These are phyloP conservation scores for Silurus asotus DNA, from an alignment of 2,113 vertebrate species.

Conservation along the genomic window DNA sequence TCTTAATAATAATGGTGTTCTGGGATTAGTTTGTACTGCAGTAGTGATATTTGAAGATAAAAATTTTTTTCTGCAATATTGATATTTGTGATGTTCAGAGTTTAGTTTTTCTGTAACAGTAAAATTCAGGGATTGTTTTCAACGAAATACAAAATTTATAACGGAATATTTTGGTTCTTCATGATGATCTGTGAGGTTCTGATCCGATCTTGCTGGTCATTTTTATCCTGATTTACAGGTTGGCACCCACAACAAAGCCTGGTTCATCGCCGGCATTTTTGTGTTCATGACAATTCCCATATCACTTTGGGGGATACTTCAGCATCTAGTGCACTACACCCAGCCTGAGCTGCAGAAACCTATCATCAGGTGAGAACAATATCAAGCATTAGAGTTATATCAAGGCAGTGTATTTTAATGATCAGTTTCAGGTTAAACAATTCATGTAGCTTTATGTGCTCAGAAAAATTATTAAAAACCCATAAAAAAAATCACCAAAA, in stretches of 20 bases:
- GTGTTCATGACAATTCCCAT: constrained; percentile 95
- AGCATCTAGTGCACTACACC: constrained; percentile 96
- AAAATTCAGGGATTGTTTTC: too few species aligned
- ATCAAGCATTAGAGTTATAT: not conserved
- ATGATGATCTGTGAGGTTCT: not conserved
- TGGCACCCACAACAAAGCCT: constrained; percentile 91
- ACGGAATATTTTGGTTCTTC: not conserved
- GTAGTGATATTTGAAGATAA: too few species aligned
- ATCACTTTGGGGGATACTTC: constrained; percentile 94
- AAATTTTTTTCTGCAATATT: too few species aligned
- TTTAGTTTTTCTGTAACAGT: too few species aligned
- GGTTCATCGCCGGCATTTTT: constrained; percentile 97
- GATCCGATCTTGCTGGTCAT: constrained; percentile 11
- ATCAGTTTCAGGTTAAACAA: not conserved
- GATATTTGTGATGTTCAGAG: too few species aligned
- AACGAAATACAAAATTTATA: not conserved
- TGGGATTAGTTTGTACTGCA: too few species aligned
- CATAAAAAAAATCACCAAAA: too few species aligned
- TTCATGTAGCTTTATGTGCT: too few species aligned
- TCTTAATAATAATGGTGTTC: too few species aligned
- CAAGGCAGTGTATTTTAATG: not conserved
- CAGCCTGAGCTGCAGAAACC: constrained; percentile 96
- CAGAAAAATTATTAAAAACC: too few species aligned
- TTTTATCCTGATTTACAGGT: constrained; percentile 72
- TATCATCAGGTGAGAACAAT: constrained; percentile 85